A percentile compares a stretch with the other conserved stretches of the same genome.
phyloP scores from a whole-genome alignment of 2,113 vertebrate genomes.

The Alosa alosa region DNA sequence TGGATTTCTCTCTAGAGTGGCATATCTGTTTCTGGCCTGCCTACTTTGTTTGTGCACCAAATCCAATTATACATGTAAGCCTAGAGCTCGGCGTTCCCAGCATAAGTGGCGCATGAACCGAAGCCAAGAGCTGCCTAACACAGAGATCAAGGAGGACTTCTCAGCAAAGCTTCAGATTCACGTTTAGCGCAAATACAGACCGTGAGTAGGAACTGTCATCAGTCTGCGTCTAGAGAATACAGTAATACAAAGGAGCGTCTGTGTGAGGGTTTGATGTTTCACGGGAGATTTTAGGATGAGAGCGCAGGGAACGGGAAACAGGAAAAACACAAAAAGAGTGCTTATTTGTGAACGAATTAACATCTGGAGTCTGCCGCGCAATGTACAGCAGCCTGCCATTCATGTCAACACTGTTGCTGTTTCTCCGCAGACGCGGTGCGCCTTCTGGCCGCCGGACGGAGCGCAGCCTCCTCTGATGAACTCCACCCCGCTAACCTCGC shows the following conservation, averaged over 20 bases:
- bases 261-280: too few relatives aligned
- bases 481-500: not conserved
- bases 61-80: constrained; percentile 54
- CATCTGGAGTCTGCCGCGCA: constrained; percentile 38
- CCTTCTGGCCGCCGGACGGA: too few relatives aligned
- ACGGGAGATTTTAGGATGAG: too few relatives aligned
- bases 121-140: constrained; percentile 28
- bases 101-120: not conserved
- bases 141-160: not conserved
- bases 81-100: constrained; percentile 20
- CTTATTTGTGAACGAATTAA: not conserved
- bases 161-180: not conserved
- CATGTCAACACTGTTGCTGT: constrained; percentile 43
- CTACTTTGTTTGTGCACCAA: constrained; percentile 31
- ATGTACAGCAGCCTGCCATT: constrained; percentile 14
- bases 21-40: constrained; percentile 14
- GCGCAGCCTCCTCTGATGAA: not conserved
- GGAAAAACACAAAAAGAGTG: too few relatives aligned
- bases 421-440: too few relatives aligned
- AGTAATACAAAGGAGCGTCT: too few relatives aligned
- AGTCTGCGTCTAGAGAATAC: too few relatives aligned
- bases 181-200: too few relatives aligned
- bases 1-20: not conserved
- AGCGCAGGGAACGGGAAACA: too few relatives aligned
- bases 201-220: too few relatives aligned